These are phyloP conservation scores for Harpalus rubripes DNA, from an alignment of 2,888 invertebrate genomes.

Conservation along the genomic window DNA sequence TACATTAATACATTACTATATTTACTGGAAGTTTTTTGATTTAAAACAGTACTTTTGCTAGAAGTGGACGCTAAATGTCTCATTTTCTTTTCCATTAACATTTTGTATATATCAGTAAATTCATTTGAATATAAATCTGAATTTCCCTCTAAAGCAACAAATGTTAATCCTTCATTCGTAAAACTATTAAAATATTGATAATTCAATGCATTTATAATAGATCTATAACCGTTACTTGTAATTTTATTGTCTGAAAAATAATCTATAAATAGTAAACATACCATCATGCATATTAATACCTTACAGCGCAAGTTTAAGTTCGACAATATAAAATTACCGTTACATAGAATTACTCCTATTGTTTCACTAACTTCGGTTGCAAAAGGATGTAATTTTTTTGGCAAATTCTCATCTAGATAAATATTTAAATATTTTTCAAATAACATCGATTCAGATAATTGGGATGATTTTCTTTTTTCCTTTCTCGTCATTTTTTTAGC, in stretches of 20 bases:
- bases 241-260: conserved; percentile 72
- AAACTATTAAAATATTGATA: conserved; percentile 70
- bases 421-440: conserved; percentile 34
- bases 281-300: conserved; percentile 38
- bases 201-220: conserved; percentile 70
- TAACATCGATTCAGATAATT: background rate
- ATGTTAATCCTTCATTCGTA: conserved; percentile 67
- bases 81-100: conserved; percentile 71
- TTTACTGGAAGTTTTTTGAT: background rate
- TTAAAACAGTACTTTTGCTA: conserved; percentile 24
- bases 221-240: conserved; percentile 69
- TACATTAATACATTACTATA: conserved; percentile 11
- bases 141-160: conserved; percentile 70
- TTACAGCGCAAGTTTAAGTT: conserved; percentile 75
- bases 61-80: background rate
- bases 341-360: conserved; percentile 72
- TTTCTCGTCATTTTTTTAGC: background rate
- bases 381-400: conserved; percentile 73
- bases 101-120: conserved; percentile 55
- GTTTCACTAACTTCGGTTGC: conserved; percentile 72
- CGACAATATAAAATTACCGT: conserved; percentile 74
- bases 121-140: conserved; percentile 6
- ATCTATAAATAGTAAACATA: conserved; percentile 48
- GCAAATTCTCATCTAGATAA: conserved; percentile 56
- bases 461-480: background rate